Evolutionary conservation across 2,797 vertebrate species (phyloP), one percentile per base, ranked within the genome.

Genomic region (Parotocinclus haroldoi): DNA sequence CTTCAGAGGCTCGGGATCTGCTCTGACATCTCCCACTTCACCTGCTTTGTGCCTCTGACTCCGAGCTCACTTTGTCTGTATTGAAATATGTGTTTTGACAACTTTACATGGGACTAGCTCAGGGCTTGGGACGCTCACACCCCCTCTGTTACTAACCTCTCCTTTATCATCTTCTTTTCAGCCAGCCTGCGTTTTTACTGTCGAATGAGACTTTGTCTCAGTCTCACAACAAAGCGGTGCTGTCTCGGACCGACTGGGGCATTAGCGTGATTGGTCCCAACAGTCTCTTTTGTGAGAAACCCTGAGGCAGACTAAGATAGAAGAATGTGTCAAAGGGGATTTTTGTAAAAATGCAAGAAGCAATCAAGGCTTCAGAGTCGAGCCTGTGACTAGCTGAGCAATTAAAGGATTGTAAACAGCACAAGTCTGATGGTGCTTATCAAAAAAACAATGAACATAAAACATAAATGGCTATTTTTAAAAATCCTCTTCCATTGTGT

Each of bases 31-130:
- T 64, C 76, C 52, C 72, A 72, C 75, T 83, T 81, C 81, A 78
- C 59, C 59, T 56, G 71, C 78, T 82, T 69, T 85, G 81, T 70
- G 80, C 13, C 77, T 75, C 71, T 7, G 63, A 62, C 60, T 40
- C 53, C 52, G 65, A 14, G 40, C 78, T 78, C 66, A 56, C 59
- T 67, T 58, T 72, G 75, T 79, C 76, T 58, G 48, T 53, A 74
- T 68, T 75, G 46, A 83, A 77, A 79, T 70, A 9, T 78, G 69
- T 87, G 83, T 88, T 89, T 81, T 84, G 82, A 85, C 80, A 87
- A 85, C 82, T 80, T 85, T 68, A 81, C 80, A 77, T 85, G 63
- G 86, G 77, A 71, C 67, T 69, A 74, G 59, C 76, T 85, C 78
- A 75, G 57, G 72, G 58, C 42, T 45, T 53, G 46, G 0, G 50